Percentiles rank a stretch among this genome's conserved stretches.
Conservation (phyloP, 2,888 invertebrate genomes). For the Andrena trimmerana region DNA sequence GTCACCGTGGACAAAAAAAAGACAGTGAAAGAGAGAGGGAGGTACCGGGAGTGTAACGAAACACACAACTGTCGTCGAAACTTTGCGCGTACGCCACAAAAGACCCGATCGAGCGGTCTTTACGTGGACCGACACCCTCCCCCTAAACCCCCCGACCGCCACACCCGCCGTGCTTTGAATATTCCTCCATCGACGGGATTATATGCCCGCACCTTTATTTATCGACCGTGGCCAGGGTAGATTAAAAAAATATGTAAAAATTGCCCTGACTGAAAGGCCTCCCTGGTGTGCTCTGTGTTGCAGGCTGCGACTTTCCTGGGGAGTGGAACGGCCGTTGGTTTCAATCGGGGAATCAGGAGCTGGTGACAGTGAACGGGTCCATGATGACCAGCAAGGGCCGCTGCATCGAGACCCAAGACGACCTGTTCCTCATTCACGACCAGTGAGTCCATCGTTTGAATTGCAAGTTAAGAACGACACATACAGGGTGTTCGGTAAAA, state of each 20-base stretch:
- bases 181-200: conserved; percentile 33
- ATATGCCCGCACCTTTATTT: conserved; percentile 47
- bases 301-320: conserved; percentile 83
- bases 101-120: conserved; percentile 32
- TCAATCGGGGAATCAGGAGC: conserved; percentile 83
- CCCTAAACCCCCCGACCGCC: not conserved
- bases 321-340: conserved; percentile 85
- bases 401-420: conserved; percentile 84
- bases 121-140: conserved; percentile 22
- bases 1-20: conserved; percentile 20
- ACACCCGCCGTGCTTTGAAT: conserved; percentile 30
- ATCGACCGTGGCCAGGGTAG: conserved; percentile 28
- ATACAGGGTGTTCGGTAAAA: too few relatives aligned
- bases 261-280: not conserved
- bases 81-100: conserved; percentile 24
- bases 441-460: conserved; percentile 78
- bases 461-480: conserved; percentile 44
- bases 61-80: conserved; percentile 33
- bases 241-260: conserved; percentile 59
- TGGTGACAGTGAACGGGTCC: conserved; percentile 83
- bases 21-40: not conserved
- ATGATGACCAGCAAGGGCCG: conserved; percentile 85
- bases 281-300: conserved; percentile 64
- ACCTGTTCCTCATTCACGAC: conserved; percentile 85
- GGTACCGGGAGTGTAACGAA: not conserved